Evolutionary conservation across 2,797 vertebrate genomes (phyloP), one percentile per base, ranked within the genome.

Genomic region (Diplodus sargus): DNA sequence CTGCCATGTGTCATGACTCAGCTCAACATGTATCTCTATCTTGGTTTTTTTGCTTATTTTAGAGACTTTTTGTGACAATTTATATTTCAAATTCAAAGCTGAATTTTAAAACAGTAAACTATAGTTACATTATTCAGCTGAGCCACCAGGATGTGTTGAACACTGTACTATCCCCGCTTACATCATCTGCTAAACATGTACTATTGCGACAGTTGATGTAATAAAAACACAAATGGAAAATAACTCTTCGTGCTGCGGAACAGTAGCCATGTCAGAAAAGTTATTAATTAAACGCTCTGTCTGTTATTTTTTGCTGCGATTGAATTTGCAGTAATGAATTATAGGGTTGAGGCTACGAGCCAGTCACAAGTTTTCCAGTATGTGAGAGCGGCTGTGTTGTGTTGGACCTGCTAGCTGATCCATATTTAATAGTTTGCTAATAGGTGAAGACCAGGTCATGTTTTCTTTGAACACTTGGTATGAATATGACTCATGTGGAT

Each of bases 321-420:
- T 57, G 7, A 52, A 42, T 75, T 57, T 39, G 4, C 4, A 4
- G 22, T n/a, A n/a, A 20, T 69, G 30, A 30, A 56, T 56, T 56
- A 47, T 5, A 13, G 25, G 34, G 54, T 43, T 10, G 59, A 45
- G 22, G 22, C 64, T 53, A 4, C 9, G 17, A 0, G 20, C 17
- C 79, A 59, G 28, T 39, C 18, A 45, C 61, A 60, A 45, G 12
- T 68, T 78, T 67, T 53, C 11, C 30, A 52, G 54, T 69, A 1
- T 53, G 16, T 49, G 49, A 16, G 14, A 61, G 42, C 15, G 2
- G 23, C 25, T 57, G 15, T 68, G 2, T 59, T 70, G 22, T 6
- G 34, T 9, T 9, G 34, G 30, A 51, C 34, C 2, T n/a, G 43
- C 5, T 15, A 4, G 16, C 63, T 22, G 2, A 0, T 1, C 0